Evolutionary conservation across 1,140 invertebrate genomes (phyloP), one percentile per base, ranked within the genome.

Genomic region (Drosophila parvula): DNA sequence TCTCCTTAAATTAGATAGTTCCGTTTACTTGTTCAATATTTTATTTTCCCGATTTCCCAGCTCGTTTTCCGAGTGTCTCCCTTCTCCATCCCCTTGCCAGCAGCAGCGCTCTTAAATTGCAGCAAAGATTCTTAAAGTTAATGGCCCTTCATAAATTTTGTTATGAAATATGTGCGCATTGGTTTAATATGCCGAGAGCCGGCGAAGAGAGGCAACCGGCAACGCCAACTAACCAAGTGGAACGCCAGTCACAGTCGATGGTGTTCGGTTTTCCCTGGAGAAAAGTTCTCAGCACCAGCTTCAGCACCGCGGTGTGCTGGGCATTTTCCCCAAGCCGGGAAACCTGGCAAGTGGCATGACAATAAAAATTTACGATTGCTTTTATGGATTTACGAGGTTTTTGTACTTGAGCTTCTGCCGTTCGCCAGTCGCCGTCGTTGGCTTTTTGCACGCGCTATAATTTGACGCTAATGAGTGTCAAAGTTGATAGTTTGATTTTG

Each of bases 291-390:
- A 86, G 77, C 81, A 32, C 53, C n/a, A 16, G 55, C 48, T 28
- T 27, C 14, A 36, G 16, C 9, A 22, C 34, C 34, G 14, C 79
- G 74, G 78, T 85, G 61, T 57, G 47, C 18, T 22, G 41, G 34
- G 47, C 38, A 41, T 55, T 55, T 55, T 55, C 51, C 51, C 18
- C 11, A 53, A 40, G 55, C 28, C 41, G 51, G 51, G 38, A 53
- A 70, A 41, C 34, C 47, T 59, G 76, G 81, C 81, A 85, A 85
- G 83, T 86, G 83, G 83, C 83, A 86, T 86, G 83, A 88, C 83
- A 88, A 88, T 88, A 88, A 88, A 88, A 88, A 88, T 88, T 83
- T 88, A 88, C 83, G 83, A 88, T 89, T 83, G 83, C 83, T 88
- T 88, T 88, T 88, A 88, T 88, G 83, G 84, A 88, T 88, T 88